phyloP scores from a whole-genome alignment of 2,797 vertebrate species.

The Myotis findleyi region DNA sequence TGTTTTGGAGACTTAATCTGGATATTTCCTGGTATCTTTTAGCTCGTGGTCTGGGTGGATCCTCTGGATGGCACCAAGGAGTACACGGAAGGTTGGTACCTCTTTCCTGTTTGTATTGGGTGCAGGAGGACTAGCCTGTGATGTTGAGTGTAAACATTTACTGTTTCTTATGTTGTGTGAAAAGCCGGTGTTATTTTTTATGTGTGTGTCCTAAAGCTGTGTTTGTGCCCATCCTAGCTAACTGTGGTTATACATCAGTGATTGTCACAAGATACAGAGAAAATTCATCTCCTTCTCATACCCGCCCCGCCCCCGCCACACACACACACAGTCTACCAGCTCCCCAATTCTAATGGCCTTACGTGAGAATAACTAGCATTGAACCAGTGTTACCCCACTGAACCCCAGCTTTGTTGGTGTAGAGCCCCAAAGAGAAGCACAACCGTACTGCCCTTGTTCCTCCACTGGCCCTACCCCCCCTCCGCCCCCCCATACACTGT shows the following conservation, averaged over 20 bases:
- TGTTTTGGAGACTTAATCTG: background rate
- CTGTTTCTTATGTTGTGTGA: background rate
- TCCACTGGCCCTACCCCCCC: too few relatives aligned
- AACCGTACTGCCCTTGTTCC: too few relatives aligned
- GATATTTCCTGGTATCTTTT: conserved; percentile 53
- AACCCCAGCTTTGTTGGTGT: background rate
- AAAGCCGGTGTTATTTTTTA: background rate
- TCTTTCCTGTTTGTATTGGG: conserved; percentile 35
- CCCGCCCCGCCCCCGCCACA: background rate
- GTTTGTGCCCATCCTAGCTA: background rate
- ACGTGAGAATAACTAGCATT: background rate
- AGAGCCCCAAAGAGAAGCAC: background rate
- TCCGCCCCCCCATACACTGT: rapidly evolving
- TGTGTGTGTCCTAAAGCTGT: background rate
- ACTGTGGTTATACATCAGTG: background rate
- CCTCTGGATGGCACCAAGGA: conserved; percentile 99
- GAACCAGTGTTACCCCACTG: background rate
- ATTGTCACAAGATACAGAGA: background rate
- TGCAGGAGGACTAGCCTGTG: background rate
- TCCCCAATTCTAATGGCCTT: background rate
- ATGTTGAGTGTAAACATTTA: background rate
- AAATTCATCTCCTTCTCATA: background rate
- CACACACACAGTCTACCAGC: background rate
- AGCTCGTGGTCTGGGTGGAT: conserved; percentile 99
- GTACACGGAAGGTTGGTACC: conserved; percentile 95